phyloP scores from a whole-genome alignment of 2,113 vertebrate genomes.

The Dasyurus viverrinus region DNA sequence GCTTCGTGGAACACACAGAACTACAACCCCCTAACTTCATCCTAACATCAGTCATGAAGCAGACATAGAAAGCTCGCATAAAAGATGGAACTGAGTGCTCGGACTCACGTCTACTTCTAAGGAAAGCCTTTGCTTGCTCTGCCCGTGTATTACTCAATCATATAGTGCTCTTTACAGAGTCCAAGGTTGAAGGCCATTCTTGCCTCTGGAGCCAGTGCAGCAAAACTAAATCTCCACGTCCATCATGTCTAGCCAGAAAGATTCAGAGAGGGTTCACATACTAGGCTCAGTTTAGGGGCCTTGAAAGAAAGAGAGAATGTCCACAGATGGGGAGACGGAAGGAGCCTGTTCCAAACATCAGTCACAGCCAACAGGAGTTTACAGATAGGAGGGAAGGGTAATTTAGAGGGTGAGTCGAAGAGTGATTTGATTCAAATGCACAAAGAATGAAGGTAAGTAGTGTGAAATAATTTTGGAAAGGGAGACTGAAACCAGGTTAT shows the following conservation, averaged over 20 bases:
- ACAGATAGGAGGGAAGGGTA: no score
- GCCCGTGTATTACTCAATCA: background rate
- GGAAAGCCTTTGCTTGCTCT: background rate
- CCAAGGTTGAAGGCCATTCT: background rate
- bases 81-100: background rate
- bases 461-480: background rate
- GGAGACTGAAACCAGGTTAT: background rate
- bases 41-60: background rate
- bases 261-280: background rate
- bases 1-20: background rate
- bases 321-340: background rate
- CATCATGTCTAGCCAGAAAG: background rate
- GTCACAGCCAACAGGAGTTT: background rate
- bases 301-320: background rate
- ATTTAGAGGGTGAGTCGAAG: background rate
- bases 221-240: background rate
- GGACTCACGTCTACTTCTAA: background rate
- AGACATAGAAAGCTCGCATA: background rate
- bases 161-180: background rate
- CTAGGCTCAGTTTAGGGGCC: no score
- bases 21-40: background rate
- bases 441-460: background rate
- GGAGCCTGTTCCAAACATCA: background rate
- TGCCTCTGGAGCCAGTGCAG: background rate
- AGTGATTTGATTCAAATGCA: background rate